A percentile compares a stretch with the other conserved stretches of the same genome.
Conservation (phyloP, 2,113 vertebrate genomes). For the Crotophaga sulcirostris region DNA sequence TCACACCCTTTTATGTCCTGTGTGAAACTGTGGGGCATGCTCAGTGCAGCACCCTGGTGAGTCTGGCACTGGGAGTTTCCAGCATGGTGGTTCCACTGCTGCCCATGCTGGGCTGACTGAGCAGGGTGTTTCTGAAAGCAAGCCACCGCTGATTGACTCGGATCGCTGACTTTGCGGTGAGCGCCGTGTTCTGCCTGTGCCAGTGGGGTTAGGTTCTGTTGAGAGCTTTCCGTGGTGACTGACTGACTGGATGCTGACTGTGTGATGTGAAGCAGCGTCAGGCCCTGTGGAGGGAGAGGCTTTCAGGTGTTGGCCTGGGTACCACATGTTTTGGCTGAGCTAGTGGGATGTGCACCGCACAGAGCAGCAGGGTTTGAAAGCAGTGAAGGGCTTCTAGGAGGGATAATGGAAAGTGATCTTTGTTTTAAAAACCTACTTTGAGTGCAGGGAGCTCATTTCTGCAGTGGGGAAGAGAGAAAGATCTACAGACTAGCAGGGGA, state of each 20-base stretch:
- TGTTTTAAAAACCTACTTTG: not conserved
- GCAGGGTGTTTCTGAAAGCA: not conserved
- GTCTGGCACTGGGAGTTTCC: not conserved
- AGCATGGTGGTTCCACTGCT: fast-evolving
- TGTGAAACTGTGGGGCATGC: fast-evolving
- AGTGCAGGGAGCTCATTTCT: not conserved
- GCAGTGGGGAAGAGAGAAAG: not conserved
- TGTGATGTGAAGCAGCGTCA: not conserved
- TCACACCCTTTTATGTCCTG: fast-evolving
- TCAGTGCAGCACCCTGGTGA: not conserved
- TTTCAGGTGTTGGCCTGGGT: not conserved
- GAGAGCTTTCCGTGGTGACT: not conserved
- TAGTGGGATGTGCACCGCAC: fast-evolving
- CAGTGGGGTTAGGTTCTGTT: not conserved
- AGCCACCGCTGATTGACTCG: not conserved
- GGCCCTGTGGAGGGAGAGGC: not conserved
- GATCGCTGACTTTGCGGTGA: not conserved
- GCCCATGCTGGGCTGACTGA: not conserved
- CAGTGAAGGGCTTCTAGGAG: not conserved
- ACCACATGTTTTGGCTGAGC: not conserved
- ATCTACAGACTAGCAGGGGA: not conserved
- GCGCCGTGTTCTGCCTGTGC: not conserved
- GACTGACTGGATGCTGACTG: fast-evolving
- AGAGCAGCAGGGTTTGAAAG: too few species aligned
- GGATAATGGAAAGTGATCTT: not conserved